Evolutionary conservation across 2,797 vertebrate species (phyloP).

Genomic region (Cirrhinus mrigala): DNA sequence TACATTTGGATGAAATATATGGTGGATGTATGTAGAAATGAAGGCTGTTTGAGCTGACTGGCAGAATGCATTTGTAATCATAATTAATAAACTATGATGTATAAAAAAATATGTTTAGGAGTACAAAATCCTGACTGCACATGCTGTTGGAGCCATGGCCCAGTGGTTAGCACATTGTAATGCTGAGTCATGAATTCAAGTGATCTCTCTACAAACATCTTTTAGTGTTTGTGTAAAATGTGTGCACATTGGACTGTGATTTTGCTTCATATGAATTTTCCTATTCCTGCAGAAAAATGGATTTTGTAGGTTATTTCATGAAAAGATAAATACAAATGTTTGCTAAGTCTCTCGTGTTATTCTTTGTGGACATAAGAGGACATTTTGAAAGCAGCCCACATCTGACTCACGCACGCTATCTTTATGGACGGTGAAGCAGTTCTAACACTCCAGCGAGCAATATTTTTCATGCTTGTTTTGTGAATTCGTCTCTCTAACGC

Average conservation of each 20-base stretch:
- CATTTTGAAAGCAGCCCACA: constrained; percentile 11
- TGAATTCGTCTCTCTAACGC: neutral
- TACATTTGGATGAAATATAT: neutral
- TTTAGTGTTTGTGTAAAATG: constrained; percentile 2
- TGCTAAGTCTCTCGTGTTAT: neutral
- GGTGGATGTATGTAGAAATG: neutral
- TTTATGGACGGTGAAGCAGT: constrained; percentile 10
- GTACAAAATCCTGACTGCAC: neutral
- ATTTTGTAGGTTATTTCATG: neutral
- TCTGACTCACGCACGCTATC: constrained; percentile 28
- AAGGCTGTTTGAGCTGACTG: neutral
- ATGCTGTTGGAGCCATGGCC: neutral
- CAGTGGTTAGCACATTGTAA: neutral
- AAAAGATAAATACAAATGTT: constrained; percentile 22
- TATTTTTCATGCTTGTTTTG: constrained; percentile 35
- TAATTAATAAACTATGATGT: neutral
- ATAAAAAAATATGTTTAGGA: neutral
- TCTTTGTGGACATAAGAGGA: constrained; percentile 4
- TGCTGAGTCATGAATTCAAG: neutral
- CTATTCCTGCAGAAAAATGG: neutral
- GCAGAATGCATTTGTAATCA: neutral
- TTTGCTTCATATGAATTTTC: neutral
- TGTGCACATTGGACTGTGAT: neutral
- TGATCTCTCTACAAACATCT: neutral
- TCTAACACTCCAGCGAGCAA: constrained; percentile 3